Evolutionary conservation across 1,140 invertebrate genomes (phyloP), one percentile per base, ranked within the genome.

Genomic region (Hylaeus volcanicus): DNA sequence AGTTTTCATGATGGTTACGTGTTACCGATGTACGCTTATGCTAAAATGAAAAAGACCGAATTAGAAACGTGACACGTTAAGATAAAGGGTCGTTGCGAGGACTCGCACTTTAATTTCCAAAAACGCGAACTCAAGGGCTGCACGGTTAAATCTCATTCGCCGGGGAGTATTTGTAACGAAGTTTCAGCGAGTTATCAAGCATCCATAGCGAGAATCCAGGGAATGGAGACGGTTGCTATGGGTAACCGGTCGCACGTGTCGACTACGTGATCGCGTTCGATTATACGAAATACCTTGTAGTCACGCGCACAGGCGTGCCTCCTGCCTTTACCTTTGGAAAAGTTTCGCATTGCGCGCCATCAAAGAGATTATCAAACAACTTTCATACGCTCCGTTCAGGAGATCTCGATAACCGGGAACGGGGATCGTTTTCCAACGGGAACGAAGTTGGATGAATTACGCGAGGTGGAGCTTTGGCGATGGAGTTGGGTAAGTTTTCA

Each of bases 101-200:
- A 26, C 26, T 26, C 26, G 26, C 26, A 26, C 26, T 39, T 12
- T 4, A 60, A n/a, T 26, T 63, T 70, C 37, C 8, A 43, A 55
- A 55, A 45, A 37, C 58, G 26, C 8, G 37, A 37, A 43, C 56
- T 26, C 60, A 55, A 75, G 70, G 45, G 58, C 37, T 26, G 11
- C 11, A n/a, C 5, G 9, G 37, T 3, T 64, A 45, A 79, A 72
- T 79, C 69, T 64, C 58, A 64, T 79, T 79, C 45, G 8, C 60
- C 48, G 5, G 3, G 43, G 43, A 58, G 76, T 79, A 55, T 79
- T 79, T 72, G 60, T 72, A 79, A 79, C n/a, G 76, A 79, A 79
- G 76, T 79, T 79, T 45, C 69, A 43, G 39, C 26, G 76, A 72
- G 76, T 73, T 79, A 71, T 72, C 76, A 55, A 43, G 76, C 48